A percentile compares a stretch with the other conserved stretches of the same genome.
Conservation (phyloP, 2,113 vertebrate species). For the Strigops habroptila region DNA sequence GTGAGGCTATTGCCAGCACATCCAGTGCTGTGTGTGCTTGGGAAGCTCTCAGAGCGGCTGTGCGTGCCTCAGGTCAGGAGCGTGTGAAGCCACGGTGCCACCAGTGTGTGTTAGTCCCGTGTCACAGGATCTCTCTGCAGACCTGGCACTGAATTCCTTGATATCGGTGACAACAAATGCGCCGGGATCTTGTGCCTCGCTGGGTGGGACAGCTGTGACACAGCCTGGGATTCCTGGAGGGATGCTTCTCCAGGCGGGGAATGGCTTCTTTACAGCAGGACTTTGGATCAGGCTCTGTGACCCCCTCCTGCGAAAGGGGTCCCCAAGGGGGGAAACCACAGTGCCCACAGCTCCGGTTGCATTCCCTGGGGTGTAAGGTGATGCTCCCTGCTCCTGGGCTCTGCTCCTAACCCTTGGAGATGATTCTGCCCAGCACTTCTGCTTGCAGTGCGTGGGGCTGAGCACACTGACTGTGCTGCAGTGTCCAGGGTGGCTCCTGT, state of each 20-base stretch:
- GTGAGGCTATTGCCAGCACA: not conserved
- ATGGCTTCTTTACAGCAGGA: not conserved
- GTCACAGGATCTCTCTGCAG: not conserved
- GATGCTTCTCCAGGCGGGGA: not conserved
- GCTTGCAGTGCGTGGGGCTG: not conserved
- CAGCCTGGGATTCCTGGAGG: slow-evolving; percentile 62
- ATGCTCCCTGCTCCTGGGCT: not conserved
- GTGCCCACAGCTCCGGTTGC: not conserved
- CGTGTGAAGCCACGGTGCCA: fast-evolving
- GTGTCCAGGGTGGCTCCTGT: not conserved
- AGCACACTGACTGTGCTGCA: fast-evolving
- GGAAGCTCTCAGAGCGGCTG: not conserved
- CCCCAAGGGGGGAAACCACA: fast-evolving
- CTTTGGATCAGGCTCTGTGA: not conserved
- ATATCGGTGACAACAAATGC: slow-evolving; percentile 50
- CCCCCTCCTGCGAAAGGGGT: not conserved
- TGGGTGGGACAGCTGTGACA: slow-evolving; percentile 58
- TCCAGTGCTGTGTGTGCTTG: fast-evolving
- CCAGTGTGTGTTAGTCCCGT: not conserved
- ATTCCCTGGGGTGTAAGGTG: not conserved
- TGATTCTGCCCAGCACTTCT: fast-evolving
- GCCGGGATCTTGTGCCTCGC: slow-evolving; percentile 3
- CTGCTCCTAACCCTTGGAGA: not conserved
- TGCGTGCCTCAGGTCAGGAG: not conserved
- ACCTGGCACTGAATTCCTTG: slow-evolving; percentile 58